A percentile compares a stretch with the other conserved stretches of the same genome.
Conservation (phyloP, 2,888 invertebrate species). For the Philereme vetulata region DNA sequence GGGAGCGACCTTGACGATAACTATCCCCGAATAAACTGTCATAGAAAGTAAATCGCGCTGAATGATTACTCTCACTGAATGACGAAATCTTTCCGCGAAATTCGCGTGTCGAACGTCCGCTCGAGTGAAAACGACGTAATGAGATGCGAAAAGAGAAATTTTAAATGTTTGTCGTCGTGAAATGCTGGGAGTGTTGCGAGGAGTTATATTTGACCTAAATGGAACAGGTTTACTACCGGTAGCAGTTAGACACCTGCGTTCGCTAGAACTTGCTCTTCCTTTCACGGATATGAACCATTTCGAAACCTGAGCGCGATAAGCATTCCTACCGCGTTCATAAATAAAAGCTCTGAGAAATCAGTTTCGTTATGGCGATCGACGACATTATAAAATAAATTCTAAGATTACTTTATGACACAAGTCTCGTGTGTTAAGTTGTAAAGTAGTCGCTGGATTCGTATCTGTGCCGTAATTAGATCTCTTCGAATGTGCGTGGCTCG, state of each 20-base stretch:
- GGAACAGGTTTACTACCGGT: constrained; percentile 72
- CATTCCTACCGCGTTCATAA: constrained; percentile 7
- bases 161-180: constrained; percentile 78
- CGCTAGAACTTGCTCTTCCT: constrained; percentile 46
- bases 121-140: constrained; percentile 80
- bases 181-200: constrained; percentile 76
- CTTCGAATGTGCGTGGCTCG: constrained; percentile 66
- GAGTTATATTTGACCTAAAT: constrained; percentile 75
- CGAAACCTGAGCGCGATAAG: constrained; percentile 16
- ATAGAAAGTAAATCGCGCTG: constrained; percentile 74
- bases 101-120: constrained; percentile 68
- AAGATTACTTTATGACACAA: constrained; percentile 18
- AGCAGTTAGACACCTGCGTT: constrained; percentile 51
- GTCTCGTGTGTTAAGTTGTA: constrained; percentile 22
- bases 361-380: constrained; percentile 17
- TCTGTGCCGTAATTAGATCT: constrained; percentile 70
- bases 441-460: constrained; percentile 31
- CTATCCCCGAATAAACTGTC: constrained; percentile 46
- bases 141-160: constrained; percentile 83
- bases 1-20: constrained; percentile 70
- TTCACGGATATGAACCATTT: constrained; percentile 48
- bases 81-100: constrained; percentile 67
- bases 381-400: constrained; percentile 14
- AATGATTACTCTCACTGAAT: constrained; percentile 77
- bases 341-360: constrained; percentile 27